Percentiles rank a stretch among this genome's conserved stretches.
These are phyloP conservation scores for Zelostemma sp. DNA, from an alignment of 1,140 invertebrate species.

Conservation along the genomic window DNA sequence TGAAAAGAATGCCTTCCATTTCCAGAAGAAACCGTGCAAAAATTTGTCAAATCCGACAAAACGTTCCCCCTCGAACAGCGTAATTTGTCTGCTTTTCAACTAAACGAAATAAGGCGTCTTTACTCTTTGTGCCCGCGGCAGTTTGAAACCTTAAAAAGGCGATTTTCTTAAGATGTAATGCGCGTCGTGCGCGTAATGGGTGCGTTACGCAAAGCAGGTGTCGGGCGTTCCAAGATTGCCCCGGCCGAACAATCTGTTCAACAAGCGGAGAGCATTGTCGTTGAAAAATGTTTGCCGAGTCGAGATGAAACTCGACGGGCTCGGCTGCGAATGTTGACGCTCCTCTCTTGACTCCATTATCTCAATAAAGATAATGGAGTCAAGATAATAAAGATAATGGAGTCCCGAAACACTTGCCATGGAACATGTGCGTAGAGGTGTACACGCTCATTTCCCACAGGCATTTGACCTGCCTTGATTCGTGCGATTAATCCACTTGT, in stretches of 20 bases:
- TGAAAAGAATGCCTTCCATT: too few relatives aligned
- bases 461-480: slow-evolving; percentile 49
- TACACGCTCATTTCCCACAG: slow-evolving; percentile 33
- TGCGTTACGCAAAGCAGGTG: slow-evolving; percentile 7
- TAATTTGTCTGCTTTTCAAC: too few relatives aligned
- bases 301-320: slow-evolving; percentile 38
- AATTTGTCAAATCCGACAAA: too few relatives aligned
- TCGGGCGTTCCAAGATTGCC: background rate
- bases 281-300: slow-evolving; percentile 52
- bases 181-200: slow-evolving; percentile 4
- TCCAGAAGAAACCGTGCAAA: too few relatives aligned
- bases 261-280: slow-evolving; percentile 33
- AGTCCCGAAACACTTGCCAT: slow-evolving; percentile 25
- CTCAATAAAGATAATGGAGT: too few relatives aligned
- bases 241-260: slow-evolving; percentile 10
- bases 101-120: too few relatives aligned
- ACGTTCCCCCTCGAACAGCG: too few relatives aligned
- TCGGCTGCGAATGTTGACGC: slow-evolving; percentile 34
- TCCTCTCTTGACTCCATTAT: slow-evolving; percentile 21
- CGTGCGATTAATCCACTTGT: slow-evolving; percentile 47
- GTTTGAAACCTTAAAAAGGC: slow-evolving; percentile 3
- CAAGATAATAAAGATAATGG: too few relatives aligned
- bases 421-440: slow-evolving; percentile 20
- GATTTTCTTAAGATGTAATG: background rate
- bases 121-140: too few relatives aligned